Evolutionary conservation across 2,797 vertebrate genomes (phyloP), one percentile per base, ranked within the genome.

Genomic region (Graptemys geographica): DNA sequence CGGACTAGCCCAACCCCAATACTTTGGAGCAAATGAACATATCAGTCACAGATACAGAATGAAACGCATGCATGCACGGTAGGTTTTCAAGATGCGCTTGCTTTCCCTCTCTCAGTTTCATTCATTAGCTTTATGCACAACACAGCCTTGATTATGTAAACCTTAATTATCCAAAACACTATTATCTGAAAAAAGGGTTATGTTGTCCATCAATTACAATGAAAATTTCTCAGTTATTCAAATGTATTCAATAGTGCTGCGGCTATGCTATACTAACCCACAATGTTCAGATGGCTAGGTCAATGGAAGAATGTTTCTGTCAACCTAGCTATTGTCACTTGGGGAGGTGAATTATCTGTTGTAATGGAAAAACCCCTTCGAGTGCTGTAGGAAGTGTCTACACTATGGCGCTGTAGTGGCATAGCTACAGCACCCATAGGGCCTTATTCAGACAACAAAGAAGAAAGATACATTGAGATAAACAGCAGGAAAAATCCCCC

Each of bases 101-200:
- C 79, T 91, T 51, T 51, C 83, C 37, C 82, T 44, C 81, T 93
- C 86, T 57, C 11, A 65, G 53, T 79, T 86, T 92, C 10, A 28
- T 10, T 87, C 49, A 41, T 82, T 91, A 93, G 80, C n/a, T 89
- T 90, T n/a, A 72, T 4, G 83, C 8, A 80, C 59, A 94, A 92
- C 56, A 95, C 31, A 92, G 76, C 19, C 53, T 81, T 93, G 85
- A 90, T 44, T 89, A 88, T 28, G 86, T 25, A 81, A 87, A 74
- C 4, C 0, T 1, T 55, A 85, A 85, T 57, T 78, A 93, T 2
- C 23, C 10, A 86, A 90, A 92, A 89, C 47, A 93, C 44, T 0
- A 5, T 52, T 94, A 53, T 41, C 81, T 89, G 49, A 89, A 90
- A 59, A 88, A 85, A 1, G 23, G 49, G 81, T 72, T 41, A 49